Evolutionary conservation across 2,888 invertebrate species (phyloP), one percentile per base, ranked within the genome.

Genomic region (Calameuta pallipes): DNA sequence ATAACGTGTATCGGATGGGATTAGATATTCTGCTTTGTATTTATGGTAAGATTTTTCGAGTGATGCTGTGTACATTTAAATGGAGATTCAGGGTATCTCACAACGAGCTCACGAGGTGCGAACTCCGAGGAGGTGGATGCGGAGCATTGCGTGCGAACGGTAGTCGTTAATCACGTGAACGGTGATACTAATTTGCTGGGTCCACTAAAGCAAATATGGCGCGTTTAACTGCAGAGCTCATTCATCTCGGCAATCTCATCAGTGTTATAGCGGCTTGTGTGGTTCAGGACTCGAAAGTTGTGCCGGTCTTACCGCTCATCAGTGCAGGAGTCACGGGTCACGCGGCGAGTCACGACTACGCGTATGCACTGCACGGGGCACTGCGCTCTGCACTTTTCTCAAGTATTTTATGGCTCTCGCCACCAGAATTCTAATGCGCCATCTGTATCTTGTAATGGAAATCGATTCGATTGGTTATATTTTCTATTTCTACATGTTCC

Each of bases 251-350:
- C 73, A 74, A 73, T 73, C 80, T 75, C 79, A 33, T 75, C 77
- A 77, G 78, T 78, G 80, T 80, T 77, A 78, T 76, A 80, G 79
- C 78, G 80, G 80, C 82, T 78, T 81, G 79, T 79, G 79, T 80
- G 78, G 77, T 80, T 82, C 80, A 82, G 81, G 83, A 83, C 80
- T 82, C 83, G 84, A 84, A 84, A 84, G 80, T 80, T 80, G 77
- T 70, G 68, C 70, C 77, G 69, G 69, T 37, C 69, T 75, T 36
- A 74, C 76, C 70, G 75, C 73, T 80, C 78, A 79, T 79, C 78
- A 76, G 76, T 74, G 74, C 74, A 74, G 74, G 74, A 76, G 78
- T 79, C 78, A 79, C 80, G 73, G 78, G 78, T 78, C 78, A 78
- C 68, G 31, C 73, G 75, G 74, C 76, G 68, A 80, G 80, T 80